Percentiles rank a stretch among this genome's conserved stretches.
phyloP scores from a whole-genome alignment of 2,888 invertebrate genomes.

The Odontocolon sp. region DNA sequence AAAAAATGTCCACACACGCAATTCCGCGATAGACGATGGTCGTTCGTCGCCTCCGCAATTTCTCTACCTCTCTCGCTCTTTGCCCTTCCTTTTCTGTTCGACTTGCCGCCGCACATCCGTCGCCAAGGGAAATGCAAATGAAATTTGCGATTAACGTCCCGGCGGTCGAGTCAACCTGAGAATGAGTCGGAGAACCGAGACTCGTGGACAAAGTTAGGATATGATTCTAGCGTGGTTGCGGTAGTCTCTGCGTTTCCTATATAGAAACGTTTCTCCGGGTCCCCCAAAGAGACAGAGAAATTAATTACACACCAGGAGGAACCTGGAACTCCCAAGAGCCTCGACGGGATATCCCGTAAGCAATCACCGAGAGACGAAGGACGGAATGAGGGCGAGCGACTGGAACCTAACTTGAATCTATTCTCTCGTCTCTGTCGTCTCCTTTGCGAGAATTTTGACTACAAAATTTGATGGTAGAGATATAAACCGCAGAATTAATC shows the following conservation, averaged over 20 bases:
- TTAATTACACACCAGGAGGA: conserved; percentile 37
- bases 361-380: conserved; percentile 37
- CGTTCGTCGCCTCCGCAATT: conserved; percentile 54
- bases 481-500: conserved; percentile 9
- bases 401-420: not conserved
- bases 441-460: not conserved
- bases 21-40: conserved; percentile 60
- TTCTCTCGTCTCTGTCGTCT: not conserved
- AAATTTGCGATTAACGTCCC: conserved; percentile 63
- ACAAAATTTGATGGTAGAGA: conserved; percentile 2
- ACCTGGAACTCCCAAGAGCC: conserved; percentile 54
- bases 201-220: conserved; percentile 43
- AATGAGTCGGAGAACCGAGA: conserved; percentile 8
- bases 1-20: conserved; percentile 71
- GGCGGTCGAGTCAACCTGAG: conserved; percentile 47
- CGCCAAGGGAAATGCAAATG: conserved; percentile 55
- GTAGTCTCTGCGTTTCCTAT: not conserved
- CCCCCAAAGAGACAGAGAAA: conserved; percentile 35
- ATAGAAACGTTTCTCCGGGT: conserved; percentile 27
- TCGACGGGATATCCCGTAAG: conserved; percentile 31
- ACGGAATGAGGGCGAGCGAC: not conserved
- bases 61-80: not conserved
- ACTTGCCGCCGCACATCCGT: conserved; percentile 7
- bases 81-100: conserved; percentile 6
- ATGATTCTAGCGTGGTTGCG: not conserved